Conservation (phyloP, 2,113 vertebrate species). For the Sander lucioperca region DNA sequence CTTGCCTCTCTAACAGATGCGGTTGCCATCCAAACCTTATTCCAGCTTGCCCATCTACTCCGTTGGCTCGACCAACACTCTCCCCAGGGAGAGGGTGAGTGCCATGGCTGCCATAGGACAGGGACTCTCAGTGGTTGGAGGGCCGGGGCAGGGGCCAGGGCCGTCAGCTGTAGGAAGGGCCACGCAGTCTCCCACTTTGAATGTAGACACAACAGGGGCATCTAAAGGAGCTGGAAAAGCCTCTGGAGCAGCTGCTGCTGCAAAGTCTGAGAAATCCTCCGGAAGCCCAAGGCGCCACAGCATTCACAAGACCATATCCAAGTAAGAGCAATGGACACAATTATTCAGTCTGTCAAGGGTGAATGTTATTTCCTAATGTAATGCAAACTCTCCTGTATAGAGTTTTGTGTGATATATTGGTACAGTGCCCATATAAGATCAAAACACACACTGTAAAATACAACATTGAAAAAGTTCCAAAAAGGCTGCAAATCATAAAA, state of each 20-base stretch:
- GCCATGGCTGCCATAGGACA: slow-evolving; percentile 66
- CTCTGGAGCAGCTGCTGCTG: slow-evolving; percentile 31
- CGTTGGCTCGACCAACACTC: slow-evolving; percentile 91
- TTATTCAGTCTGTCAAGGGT: not conserved
- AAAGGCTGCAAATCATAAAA: not conserved
- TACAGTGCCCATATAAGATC: too few species aligned
- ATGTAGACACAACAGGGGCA: slow-evolving; percentile 32
- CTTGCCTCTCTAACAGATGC: slow-evolving; percentile 87
- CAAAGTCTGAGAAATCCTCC: slow-evolving; percentile 88
- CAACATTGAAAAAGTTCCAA: too few species aligned
- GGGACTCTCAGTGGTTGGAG: slow-evolving; percentile 59
- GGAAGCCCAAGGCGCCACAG: slow-evolving; percentile 85
- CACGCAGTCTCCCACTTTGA: not conserved
- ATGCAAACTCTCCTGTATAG: not conserved
- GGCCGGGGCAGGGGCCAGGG: slow-evolving; percentile 19
- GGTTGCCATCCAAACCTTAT: slow-evolving; percentile 96
- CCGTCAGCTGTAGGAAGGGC: slow-evolving; percentile 33
- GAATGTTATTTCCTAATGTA: not conserved
- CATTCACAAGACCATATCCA: slow-evolving; percentile 85
- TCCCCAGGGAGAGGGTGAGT: slow-evolving; percentile 87
- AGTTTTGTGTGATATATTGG: not conserved
- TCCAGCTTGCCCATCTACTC: slow-evolving; percentile 96
- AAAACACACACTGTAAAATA: not conserved
- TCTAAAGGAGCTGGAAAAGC: slow-evolving; percentile 58
- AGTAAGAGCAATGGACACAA: slow-evolving; percentile 69